These are phyloP conservation scores for Nymphalis io DNA, from an alignment of 1,140 invertebrate genomes.

Conservation along the genomic window DNA sequence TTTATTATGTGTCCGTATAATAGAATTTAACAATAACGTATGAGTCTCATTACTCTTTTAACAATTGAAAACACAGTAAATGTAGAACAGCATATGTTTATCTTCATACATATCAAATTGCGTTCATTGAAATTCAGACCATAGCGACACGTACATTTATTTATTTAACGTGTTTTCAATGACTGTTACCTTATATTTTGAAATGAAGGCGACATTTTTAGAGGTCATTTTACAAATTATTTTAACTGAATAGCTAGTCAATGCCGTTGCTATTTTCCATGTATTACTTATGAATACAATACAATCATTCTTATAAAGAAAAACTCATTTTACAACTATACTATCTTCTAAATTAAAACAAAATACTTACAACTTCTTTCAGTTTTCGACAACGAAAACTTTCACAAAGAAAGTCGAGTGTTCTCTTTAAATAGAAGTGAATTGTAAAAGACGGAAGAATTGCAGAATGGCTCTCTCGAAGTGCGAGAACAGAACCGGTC, in stretches of 20 bases:
- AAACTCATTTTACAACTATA: background rate
- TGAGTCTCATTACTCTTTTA: background rate
- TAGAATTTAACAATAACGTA: background rate
- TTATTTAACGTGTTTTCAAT: conserved; percentile 4
- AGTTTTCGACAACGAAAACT: background rate
- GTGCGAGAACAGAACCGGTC: background rate
- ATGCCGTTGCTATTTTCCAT: too few species aligned
- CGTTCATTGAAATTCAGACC: conserved; percentile 17
- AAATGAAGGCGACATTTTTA: background rate
- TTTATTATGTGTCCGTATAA: background rate
- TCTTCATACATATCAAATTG: conserved; percentile 18
- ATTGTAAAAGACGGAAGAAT: conserved; percentile 12
- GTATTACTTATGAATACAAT: too few species aligned
- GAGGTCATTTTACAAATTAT: background rate
- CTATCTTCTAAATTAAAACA: background rate
- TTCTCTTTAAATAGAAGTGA: conserved; percentile 16
- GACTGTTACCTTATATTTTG: background rate
- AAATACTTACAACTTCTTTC: background rate
- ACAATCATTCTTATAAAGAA: too few species aligned
- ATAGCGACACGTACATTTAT: background rate
- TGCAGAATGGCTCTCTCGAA: background rate
- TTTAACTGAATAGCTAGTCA: too few species aligned
- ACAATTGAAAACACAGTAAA: background rate
- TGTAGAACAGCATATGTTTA: conserved; percentile 4
- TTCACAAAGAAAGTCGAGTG: conserved; percentile 15